Conservation (phyloP, 2,888 invertebrate genomes). For the Pyrocoelia pectoralis region DNA sequence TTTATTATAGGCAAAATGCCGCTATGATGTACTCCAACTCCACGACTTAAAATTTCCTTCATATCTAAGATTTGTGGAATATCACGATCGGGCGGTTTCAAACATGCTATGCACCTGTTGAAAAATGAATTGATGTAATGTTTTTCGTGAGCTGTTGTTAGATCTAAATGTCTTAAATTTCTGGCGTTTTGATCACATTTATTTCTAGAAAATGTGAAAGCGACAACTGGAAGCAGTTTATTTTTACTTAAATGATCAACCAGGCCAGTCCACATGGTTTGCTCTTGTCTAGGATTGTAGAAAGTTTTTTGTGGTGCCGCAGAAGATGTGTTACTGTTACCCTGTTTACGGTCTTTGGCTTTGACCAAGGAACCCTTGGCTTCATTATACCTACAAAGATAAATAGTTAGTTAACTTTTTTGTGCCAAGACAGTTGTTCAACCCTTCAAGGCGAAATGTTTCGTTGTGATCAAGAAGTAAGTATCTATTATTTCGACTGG, state of each 20-base stretch:
- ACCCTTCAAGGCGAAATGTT: constrained; percentile 67
- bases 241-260: constrained; percentile 79
- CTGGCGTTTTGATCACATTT: constrained; percentile 76
- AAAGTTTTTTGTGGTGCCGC: constrained; percentile 14
- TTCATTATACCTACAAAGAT: constrained; percentile 17
- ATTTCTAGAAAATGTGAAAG: constrained; percentile 90
- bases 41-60: constrained; percentile 76
- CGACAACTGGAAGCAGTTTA: constrained; percentile 91
- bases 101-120: constrained; percentile 75
- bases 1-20: constrained; percentile 98
- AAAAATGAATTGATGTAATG: constrained; percentile 86
- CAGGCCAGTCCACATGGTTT: constrained; percentile 81
- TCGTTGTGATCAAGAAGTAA: constrained; percentile 73
- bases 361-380: constrained; percentile 19
- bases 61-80: constrained; percentile 86
- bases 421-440: too few relatives aligned
- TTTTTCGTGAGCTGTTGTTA: constrained; percentile 87
- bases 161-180: constrained; percentile 70
- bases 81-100: constrained; percentile 84
- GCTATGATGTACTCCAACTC: constrained; percentile 98
- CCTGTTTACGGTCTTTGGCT: constrained; percentile 22
- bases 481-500: constrained; percentile 77
- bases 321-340: constrained; percentile 11
- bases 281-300: constrained; percentile 72
- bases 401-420: background rate